phyloP scores from a whole-genome alignment of 2,797 vertebrate genomes.

The Labeo calbasu region DNA sequence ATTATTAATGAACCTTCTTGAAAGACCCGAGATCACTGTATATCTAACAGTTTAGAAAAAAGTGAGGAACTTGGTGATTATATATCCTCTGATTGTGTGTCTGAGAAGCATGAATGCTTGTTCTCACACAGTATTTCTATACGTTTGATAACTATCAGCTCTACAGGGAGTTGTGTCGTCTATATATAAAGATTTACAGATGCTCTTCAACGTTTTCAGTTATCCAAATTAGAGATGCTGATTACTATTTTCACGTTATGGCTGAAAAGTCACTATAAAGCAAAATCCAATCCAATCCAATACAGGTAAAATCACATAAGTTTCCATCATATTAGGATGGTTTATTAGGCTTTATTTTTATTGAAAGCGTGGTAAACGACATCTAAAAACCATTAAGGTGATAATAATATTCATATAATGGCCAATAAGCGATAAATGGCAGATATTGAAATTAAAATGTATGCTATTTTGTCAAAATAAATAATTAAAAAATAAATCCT shows the following conservation, averaged over 20 bases:
- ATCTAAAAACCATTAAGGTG: not conserved
- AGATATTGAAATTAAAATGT: not conserved
- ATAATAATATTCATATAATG: not conserved
- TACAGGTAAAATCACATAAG: not conserved
- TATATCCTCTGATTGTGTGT: conserved; percentile 15
- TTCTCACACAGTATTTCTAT: conserved; percentile 36
- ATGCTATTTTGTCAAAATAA: not conserved
- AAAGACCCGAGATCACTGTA: conserved; percentile 16
- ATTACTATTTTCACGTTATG: not conserved
- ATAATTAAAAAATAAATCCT: not conserved
- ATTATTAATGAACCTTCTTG: conserved; percentile 20
- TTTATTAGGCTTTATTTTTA: not conserved
- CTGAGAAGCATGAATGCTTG: not conserved
- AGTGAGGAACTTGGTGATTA: conserved; percentile 29
- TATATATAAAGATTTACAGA: not conserved
- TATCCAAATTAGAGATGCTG: not conserved
- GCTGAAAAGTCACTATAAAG: not conserved
- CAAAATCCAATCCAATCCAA: not conserved
- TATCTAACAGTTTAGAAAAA: conserved; percentile 4
- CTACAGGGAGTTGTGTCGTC: not conserved
- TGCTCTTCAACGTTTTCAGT: not conserved
- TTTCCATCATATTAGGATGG: not conserved
- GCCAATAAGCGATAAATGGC: not conserved
- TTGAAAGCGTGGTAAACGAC: not conserved
- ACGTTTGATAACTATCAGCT: not conserved